Evolutionary conservation across 2,888 invertebrate genomes (phyloP).

Genomic region (Calephelis perditalis): DNA sequence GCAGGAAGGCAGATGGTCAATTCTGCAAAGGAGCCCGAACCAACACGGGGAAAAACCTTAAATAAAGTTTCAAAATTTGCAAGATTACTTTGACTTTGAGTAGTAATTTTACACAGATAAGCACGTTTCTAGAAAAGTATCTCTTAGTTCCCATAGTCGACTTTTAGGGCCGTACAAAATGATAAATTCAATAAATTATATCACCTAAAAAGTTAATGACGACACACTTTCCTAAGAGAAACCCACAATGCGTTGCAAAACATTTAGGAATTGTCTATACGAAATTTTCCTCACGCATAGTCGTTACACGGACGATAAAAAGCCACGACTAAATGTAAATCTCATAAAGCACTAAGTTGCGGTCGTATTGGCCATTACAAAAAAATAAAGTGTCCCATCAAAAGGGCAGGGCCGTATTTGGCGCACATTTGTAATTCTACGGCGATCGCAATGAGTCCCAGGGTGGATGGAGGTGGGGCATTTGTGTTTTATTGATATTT

Average conservation of each 20-base stretch:
- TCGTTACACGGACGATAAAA: conserved; percentile 59
- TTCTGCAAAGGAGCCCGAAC: no score
- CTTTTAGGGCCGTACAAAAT: no score
- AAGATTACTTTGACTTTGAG: no score
- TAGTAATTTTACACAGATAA: no score
- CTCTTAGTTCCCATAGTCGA: no score
- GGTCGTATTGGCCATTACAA: conserved; percentile 51
- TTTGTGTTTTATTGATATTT: conserved; percentile 77
- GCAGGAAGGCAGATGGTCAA: no score
- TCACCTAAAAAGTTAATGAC: no score
- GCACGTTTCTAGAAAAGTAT: no score
- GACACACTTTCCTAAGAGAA: conserved; percentile 11
- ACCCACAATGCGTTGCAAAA: conserved; percentile 22
- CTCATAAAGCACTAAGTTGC: conserved; percentile 48
- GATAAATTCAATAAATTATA: no score
- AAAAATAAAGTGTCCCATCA: conserved; percentile 72
- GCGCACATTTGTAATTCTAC: conserved; percentile 58
- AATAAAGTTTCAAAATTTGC: no score
- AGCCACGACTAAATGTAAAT: conserved; percentile 64
- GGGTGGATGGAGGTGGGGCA: conserved; percentile 32
- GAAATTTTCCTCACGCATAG: conserved; percentile 39
- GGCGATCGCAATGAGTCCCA: conserved; percentile 54
- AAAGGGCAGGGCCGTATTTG: conserved; percentile 54
- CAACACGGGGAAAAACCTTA: no score
- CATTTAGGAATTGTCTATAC: conserved; percentile 12